Conservation (phyloP, 2,797 vertebrate species). For the Vireo griseus region DNA sequence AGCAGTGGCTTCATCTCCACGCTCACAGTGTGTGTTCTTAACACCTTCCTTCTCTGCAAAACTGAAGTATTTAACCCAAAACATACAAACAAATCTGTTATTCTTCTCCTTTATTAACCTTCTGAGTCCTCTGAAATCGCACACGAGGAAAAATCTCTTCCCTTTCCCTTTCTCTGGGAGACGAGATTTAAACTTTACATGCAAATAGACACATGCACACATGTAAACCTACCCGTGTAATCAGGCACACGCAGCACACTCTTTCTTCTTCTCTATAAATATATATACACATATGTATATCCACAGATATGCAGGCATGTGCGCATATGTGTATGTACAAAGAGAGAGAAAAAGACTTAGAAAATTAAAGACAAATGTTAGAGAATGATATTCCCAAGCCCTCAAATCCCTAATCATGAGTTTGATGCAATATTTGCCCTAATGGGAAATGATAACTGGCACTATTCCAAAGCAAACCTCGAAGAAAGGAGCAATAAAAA, state of each 20-base stretch:
- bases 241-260: background rate
- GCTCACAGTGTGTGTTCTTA: slow-evolving; percentile 22
- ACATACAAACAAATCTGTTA: slow-evolving; percentile 62
- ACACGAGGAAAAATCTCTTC: background rate
- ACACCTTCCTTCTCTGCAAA: slow-evolving; percentile 49
- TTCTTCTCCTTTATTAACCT: slow-evolving; percentile 52
- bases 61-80: slow-evolving; percentile 58
- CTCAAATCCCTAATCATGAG: slow-evolving; percentile 68
- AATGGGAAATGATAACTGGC: slow-evolving; percentile 74
- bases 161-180: background rate
- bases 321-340: slow-evolving; percentile 7
- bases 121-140: background rate
- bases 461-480: slow-evolving; percentile 72
- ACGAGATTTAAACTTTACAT: background rate
- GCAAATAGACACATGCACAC: background rate
- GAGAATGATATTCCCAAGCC: slow-evolving; percentile 64
- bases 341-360: background rate
- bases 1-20: slow-evolving; percentile 31
- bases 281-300: slow-evolving; percentile 8
- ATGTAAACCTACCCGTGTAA: background rate
- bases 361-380: slow-evolving; percentile 72
- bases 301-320: slow-evolving; percentile 15
- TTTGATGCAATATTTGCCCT: slow-evolving; percentile 75
- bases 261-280: slow-evolving; percentile 1
- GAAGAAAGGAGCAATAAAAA: slow-evolving; percentile 72